Evolutionary conservation across 1,140 invertebrate genomes (phyloP).

Genomic region (Magallana angulata): DNA sequence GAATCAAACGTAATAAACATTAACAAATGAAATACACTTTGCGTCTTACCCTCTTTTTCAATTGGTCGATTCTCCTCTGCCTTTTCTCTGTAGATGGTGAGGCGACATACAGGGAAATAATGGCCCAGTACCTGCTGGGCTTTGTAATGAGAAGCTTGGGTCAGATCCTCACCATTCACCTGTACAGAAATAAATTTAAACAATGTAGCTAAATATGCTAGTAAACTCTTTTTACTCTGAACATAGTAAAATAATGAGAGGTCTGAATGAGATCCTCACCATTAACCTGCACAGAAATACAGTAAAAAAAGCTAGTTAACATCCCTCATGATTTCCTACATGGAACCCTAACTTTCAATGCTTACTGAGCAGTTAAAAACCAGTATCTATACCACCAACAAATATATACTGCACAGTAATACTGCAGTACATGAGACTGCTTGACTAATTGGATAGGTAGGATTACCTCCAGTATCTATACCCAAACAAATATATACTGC

Average conservation of each 20-base stretch:
- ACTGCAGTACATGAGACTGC: too few species aligned
- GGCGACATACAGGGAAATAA: constrained; percentile 74
- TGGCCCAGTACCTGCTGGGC: constrained; percentile 72
- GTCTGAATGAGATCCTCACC: constrained; percentile 77
- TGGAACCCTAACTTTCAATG: too few species aligned
- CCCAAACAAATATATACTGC: constrained; percentile 62
- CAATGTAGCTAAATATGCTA: too few species aligned
- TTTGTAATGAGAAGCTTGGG: constrained; percentile 75
- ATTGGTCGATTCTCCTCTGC: constrained; percentile 76
- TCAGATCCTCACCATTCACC: constrained; percentile 79
- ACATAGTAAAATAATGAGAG: constrained; percentile 65
- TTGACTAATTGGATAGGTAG: too few species aligned
- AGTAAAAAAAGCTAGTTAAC: too few species aligned
- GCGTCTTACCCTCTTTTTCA: constrained; percentile 76
- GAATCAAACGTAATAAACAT: too few species aligned
- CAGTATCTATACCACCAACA: too few species aligned
- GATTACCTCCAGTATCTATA: constrained; percentile 77
- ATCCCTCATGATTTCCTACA: too few species aligned
- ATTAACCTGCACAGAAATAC: constrained; percentile 70
- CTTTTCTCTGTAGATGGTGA: constrained; percentile 78
- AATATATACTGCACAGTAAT: too few species aligned
- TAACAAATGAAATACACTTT: neutral
- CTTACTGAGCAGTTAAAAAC: too few species aligned
- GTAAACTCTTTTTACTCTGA: too few species aligned
- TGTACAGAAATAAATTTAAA: constrained; percentile 35